Percentiles rank a stretch among this genome's conserved stretches.
Evolutionary conservation across 2,888 invertebrate genomes (phyloP).

Genomic region (Eustalomyia histrio): DNA sequence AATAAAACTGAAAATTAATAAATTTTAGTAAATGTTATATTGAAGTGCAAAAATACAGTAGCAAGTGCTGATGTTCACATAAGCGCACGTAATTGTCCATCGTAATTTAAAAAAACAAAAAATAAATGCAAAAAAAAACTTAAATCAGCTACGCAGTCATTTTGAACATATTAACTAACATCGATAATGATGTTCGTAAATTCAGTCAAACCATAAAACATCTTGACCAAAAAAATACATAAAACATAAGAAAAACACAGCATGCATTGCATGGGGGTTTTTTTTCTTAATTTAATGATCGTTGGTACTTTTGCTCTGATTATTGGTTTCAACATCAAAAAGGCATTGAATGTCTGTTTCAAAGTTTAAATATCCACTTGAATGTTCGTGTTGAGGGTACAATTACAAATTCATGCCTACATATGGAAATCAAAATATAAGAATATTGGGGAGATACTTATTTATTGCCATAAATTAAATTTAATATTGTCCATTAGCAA

Average conservation of each 20-base stretch:
- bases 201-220: slow-evolving; percentile 21
- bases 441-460: neutral
- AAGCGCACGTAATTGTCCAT: slow-evolving; percentile 44
- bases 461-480: neutral
- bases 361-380: slow-evolving; percentile 41
- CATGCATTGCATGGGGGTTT: neutral
- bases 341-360: slow-evolving; percentile 49
- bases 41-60: slow-evolving; percentile 36
- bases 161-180: neutral
- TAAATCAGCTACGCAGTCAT: slow-evolving; percentile 29
- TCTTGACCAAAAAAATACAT: slow-evolving; percentile 2
- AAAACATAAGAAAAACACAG: neutral
- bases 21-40: neutral
- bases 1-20: neutral
- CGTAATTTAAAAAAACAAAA: slow-evolving; percentile 29
- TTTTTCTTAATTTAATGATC: slow-evolving; percentile 31
- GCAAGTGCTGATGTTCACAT: slow-evolving; percentile 48
- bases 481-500: too few relatives aligned
- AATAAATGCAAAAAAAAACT: neutral
- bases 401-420: neutral
- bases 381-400: neutral
- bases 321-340: slow-evolving; percentile 49
- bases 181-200: slow-evolving; percentile 14
- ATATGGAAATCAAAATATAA: slow-evolving; percentile 14
- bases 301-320: slow-evolving; percentile 50